Percentiles rank a stretch among this genome's conserved stretches.
These are phyloP conservation scores for Drosophila nasuta DNA, from an alignment of 1,140 invertebrate species.

Conservation along the genomic window DNA sequence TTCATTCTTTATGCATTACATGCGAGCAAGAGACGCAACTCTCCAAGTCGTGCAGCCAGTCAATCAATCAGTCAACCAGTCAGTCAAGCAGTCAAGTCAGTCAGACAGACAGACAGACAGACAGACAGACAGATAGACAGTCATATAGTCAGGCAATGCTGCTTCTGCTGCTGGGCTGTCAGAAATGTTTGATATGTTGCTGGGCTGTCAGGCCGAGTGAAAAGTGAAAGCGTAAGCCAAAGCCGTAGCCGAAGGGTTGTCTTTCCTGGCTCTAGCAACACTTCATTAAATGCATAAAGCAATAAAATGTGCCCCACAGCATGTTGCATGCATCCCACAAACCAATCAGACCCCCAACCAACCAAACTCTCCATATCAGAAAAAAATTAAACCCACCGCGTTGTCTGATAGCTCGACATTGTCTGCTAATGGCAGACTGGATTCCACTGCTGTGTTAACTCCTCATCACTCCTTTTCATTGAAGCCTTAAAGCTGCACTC, in stretches of 20 bases:
- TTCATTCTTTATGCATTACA: slow-evolving; percentile 83
- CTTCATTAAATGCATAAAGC: slow-evolving; percentile 83
- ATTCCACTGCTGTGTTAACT: slow-evolving; percentile 7
- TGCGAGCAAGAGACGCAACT: slow-evolving; percentile 42
- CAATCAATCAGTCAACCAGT: slow-evolving; percentile 57
- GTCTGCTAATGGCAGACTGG: slow-evolving; percentile 65
- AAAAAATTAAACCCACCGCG: slow-evolving; percentile 34
- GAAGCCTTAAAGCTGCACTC: slow-evolving; percentile 51
- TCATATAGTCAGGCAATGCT: slow-evolving; percentile 32
- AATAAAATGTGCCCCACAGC: slow-evolving; percentile 67
- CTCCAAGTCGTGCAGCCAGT: slow-evolving; percentile 47
- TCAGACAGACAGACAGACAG: slow-evolving; percentile 51
- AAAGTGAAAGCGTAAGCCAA: slow-evolving; percentile 65
- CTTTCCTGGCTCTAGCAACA: slow-evolving; percentile 49
- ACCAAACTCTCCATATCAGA: background rate
- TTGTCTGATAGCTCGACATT: slow-evolving; percentile 70
- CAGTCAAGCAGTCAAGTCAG: slow-evolving; percentile 49
- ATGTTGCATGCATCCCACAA: slow-evolving; percentile 21
- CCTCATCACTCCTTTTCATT: slow-evolving; percentile 7
- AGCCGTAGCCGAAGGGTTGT: slow-evolving; percentile 59
- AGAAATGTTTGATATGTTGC: slow-evolving; percentile 77
- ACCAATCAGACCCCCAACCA: slow-evolving; percentile 10
- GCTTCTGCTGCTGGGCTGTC: slow-evolving; percentile 57
- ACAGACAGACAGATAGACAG: slow-evolving; percentile 47
- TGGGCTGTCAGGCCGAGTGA: slow-evolving; percentile 15